A percentile compares a stretch with the other conserved stretches of the same genome.
Conservation (phyloP, 2,113 vertebrate species). For the Eleginops maclovinus region DNA sequence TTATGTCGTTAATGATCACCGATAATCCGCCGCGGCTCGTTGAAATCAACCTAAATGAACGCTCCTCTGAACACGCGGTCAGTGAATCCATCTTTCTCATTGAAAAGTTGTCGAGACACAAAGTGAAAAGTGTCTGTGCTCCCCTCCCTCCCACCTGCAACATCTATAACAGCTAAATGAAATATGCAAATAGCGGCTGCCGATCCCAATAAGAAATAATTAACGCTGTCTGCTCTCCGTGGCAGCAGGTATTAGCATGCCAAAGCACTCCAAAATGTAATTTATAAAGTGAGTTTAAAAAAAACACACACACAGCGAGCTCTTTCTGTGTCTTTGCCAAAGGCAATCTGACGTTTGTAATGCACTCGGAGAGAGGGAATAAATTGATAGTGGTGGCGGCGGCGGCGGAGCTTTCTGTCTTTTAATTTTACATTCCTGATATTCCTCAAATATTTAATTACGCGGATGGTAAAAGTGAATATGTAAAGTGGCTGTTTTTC, state of each 20-base stretch:
- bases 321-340: constrained; percentile 82
- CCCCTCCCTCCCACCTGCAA: constrained; percentile 62
- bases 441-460: constrained; percentile 87
- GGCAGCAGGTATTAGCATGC: constrained; percentile 81
- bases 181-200: constrained; percentile 81
- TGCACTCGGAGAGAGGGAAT: constrained; percentile 77
- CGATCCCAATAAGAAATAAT: constrained; percentile 82
- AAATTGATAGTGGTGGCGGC: constrained; percentile 74
- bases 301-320: constrained; percentile 51
- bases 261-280: constrained; percentile 80
- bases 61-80: constrained; percentile 46
- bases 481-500: constrained; percentile 70
- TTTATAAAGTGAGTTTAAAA: constrained; percentile 82
- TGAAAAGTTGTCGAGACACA: constrained; percentile 53
- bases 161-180: constrained; percentile 76
- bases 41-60: too few species aligned
- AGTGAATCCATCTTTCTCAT: constrained; percentile 30
- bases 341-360: constrained; percentile 80
- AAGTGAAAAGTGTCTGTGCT: constrained; percentile 33
- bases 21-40: constrained; percentile 31
- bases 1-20: constrained; percentile 54
- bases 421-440: constrained; percentile 75
- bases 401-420: constrained; percentile 44
- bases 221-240: constrained; percentile 75
- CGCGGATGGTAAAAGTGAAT: constrained; percentile 78